Evolutionary conservation across 2,888 invertebrate species (phyloP), one percentile per base, ranked within the genome.

Genomic region (Erannis defoliaria): DNA sequence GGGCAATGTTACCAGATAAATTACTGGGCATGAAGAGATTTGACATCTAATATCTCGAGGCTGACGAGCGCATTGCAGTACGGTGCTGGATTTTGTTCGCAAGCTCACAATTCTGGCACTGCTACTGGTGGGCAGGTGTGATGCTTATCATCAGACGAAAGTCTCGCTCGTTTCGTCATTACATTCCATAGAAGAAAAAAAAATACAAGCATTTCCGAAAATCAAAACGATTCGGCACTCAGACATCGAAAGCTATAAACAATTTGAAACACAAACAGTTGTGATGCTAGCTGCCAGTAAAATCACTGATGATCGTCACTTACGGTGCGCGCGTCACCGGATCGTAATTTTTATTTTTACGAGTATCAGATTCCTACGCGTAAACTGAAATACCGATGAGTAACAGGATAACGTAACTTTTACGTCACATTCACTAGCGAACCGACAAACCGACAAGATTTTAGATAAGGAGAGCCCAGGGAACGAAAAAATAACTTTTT

Each of bases 311-410:
- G 40, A 42, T 46, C 40, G 43, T 50, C 43, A 31, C 49, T 59
- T 23, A 18, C 51, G 45, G 31, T 23, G 19, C 23, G 18, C 23
- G 31, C 60, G 43, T 55, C 60, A 55, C 49, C 31, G 40, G 29
- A 21, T 49, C 49, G 62, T 53, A 56, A 62, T 51, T 56, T 19
- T 62, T 62, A 53, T 56, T 56, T 53, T 62, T 51, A 55, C 45
- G 42, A 12, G 53, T 46, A 49, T 48, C 46, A 18, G 38, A 57
- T 62, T 62, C 62, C 62, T 56, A 49, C 48, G 35, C 56, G 62
- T 56, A 53, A 55, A 53, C 53, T 62, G 48, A 49, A 57, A 62
- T 62, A 62, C 29, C 29, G 62, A 62, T 62, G 53, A 57, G 56
- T 57, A 57, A 61, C 38, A 12, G 29, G 42, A 54, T 62, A 53